Percentiles rank a stretch among this genome's conserved stretches.
These are phyloP conservation scores for Cylindroiulus punctatus DNA, from an alignment of 2,888 invertebrate species.

Conservation along the genomic window DNA sequence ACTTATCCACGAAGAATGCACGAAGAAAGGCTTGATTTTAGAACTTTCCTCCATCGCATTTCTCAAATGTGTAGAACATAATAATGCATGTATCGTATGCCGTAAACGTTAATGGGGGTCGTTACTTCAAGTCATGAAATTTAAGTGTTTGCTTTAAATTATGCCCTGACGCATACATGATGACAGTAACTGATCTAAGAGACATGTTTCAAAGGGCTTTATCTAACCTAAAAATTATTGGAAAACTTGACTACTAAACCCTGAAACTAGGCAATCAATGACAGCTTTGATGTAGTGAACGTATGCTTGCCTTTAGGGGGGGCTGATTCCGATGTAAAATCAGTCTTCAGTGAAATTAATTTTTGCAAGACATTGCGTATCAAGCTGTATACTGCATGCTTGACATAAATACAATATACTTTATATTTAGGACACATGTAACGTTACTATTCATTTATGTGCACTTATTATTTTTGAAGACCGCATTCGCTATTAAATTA, in stretches of 20 bases:
- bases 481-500: no score
- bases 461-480: no score
- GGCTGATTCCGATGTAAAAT: background rate
- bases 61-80: background rate
- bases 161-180: background rate
- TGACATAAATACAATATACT: background rate
- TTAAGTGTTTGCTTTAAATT: background rate
- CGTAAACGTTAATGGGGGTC: background rate
- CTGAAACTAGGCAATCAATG: background rate
- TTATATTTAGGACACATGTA: background rate
- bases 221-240: background rate
- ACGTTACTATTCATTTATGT: no score
- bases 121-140: background rate
- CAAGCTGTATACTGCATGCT: no score
- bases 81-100: background rate
- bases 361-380: background rate
- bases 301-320: background rate
- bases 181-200: background rate
- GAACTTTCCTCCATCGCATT: background rate
- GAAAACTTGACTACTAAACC: background rate
- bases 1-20: constrained; percentile 23
- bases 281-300: background rate
- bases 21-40: background rate
- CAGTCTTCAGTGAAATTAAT: background rate
- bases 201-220: background rate